These are phyloP conservation scores for Triops longicaudatus DNA, from an alignment of 1,140 invertebrate genomes.

Conservation along the genomic window DNA sequence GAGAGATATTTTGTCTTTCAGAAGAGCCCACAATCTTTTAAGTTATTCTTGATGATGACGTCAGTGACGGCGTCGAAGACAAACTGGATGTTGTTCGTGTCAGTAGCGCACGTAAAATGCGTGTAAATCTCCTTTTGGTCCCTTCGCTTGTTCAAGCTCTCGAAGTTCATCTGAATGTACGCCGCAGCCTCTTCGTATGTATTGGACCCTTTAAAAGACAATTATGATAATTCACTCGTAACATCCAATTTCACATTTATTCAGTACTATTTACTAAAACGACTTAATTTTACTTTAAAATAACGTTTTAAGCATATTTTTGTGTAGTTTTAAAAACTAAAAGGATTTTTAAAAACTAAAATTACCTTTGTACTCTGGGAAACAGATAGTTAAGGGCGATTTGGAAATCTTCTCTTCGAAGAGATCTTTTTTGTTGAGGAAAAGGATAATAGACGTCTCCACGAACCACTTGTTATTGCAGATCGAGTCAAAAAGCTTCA, in stretches of 20 bases:
- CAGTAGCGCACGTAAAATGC: conserved; percentile 85
- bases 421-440: conserved; percentile 94
- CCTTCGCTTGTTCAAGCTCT: conserved; percentile 74
- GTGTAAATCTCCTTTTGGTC: conserved; percentile 85
- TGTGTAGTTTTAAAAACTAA: too few relatives aligned
- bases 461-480: conserved; percentile 98
- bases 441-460: conserved; percentile 94
- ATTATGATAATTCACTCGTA: too few relatives aligned
- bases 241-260: too few relatives aligned
- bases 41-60: conserved; percentile 87
- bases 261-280: too few relatives aligned
- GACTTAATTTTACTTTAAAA: too few relatives aligned
- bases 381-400: conserved; percentile 89
- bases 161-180: conserved; percentile 83
- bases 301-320: too few relatives aligned
- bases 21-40: conserved; percentile 82
- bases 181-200: conserved; percentile 76
- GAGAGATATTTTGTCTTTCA: too few relatives aligned
- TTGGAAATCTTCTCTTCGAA: conserved; percentile 87
- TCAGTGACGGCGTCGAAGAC: conserved; percentile 87
- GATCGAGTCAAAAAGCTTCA: conserved; percentile 92
- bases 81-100: conserved; percentile 84
- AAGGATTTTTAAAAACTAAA: conserved; percentile 27
- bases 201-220: conserved; percentile 70
- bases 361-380: conserved; percentile 82